Conservation (phyloP, 30 jellyfish, hydroid and myxozoan genomes). For the Turritopsis rubra region DNA sequence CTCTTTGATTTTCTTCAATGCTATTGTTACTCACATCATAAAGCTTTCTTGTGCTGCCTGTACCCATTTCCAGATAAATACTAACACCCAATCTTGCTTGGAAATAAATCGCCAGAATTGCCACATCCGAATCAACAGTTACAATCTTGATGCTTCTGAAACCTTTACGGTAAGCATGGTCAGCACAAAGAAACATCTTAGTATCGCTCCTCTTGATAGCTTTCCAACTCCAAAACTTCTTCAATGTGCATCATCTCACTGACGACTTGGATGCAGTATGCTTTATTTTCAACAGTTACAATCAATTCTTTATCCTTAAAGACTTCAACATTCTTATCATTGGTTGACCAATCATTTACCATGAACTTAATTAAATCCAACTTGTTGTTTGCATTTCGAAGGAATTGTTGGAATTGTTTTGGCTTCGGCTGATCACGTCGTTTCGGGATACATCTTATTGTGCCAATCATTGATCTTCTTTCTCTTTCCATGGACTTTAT, state of each 20-base stretch:
- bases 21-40: not conserved
- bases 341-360: not conserved
- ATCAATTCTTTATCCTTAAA: too few relatives aligned
- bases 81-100: not conserved
- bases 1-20: not conserved
- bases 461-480: too few relatives aligned
- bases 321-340: not conserved
- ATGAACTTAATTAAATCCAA: not conserved
- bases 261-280: not conserved
- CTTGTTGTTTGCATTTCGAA: not conserved
- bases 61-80: slow-evolving; percentile 14
- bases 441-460: not conserved
- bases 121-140: slow-evolving; percentile 1
- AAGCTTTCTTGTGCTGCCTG: not conserved
- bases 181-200: too few relatives aligned
- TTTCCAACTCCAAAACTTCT: not conserved
- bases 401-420: not conserved
- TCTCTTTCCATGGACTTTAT: not conserved
- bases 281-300: not conserved
- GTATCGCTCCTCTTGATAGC: too few relatives aligned
- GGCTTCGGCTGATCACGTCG: slow-evolving; percentile 10
- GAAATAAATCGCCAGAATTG: not conserved
- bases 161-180: too few relatives aligned
- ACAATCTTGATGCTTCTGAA: too few relatives aligned
- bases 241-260: too few relatives aligned